Evolutionary conservation across 2,888 invertebrate genomes (phyloP).

Genomic region (Lathronympha strigana): DNA sequence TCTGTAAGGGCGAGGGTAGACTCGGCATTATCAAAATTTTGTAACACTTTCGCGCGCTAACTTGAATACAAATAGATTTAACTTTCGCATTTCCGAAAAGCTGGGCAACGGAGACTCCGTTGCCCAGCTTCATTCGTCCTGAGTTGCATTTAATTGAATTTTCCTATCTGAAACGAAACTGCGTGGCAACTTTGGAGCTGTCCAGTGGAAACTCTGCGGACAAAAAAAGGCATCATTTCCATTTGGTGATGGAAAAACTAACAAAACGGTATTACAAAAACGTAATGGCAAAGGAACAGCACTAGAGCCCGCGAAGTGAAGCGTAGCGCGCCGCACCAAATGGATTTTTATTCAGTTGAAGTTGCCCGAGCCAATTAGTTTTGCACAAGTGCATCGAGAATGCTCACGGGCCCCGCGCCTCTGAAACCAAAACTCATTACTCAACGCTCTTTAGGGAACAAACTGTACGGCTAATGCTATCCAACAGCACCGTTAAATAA

Average conservation of each 20-base stretch:
- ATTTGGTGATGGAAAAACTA: slow-evolving; percentile 36
- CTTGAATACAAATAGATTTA: slow-evolving; percentile 37
- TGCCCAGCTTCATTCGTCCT: slow-evolving; percentile 1
- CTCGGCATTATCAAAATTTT: slow-evolving; percentile 34
- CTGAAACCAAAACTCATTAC: slow-evolving; percentile 56
- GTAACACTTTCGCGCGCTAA: slow-evolving; percentile 25
- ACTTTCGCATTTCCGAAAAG: slow-evolving; percentile 24
- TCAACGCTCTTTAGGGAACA: slow-evolving; percentile 51
- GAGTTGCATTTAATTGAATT: slow-evolving; percentile 26
- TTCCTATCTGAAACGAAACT: slow-evolving; percentile 12
- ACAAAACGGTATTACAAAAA: slow-evolving; percentile 38
- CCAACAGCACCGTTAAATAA: slow-evolving; percentile 45
- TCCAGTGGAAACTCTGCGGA: slow-evolving; percentile 16
- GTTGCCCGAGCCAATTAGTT: slow-evolving; percentile 73
- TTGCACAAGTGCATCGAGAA: slow-evolving; percentile 71
- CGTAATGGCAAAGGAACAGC: slow-evolving; percentile 44
- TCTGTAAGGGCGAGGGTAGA: slow-evolving; percentile 30
- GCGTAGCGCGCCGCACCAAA: slow-evolving; percentile 70
- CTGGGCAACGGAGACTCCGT: slow-evolving; percentile 19
- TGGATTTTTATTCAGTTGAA: slow-evolving; percentile 52
- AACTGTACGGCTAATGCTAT: slow-evolving; percentile 48
- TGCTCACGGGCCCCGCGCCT: slow-evolving; percentile 52
- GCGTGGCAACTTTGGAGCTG: slow-evolving; percentile 9
- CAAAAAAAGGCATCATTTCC: slow-evolving; percentile 33
- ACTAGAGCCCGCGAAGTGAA: slow-evolving; percentile 50